Percentiles rank a stretch among this genome's conserved stretches.
phyloP scores from a whole-genome alignment of 2,888 invertebrate genomes.

The Acanthosepion esculentum region DNA sequence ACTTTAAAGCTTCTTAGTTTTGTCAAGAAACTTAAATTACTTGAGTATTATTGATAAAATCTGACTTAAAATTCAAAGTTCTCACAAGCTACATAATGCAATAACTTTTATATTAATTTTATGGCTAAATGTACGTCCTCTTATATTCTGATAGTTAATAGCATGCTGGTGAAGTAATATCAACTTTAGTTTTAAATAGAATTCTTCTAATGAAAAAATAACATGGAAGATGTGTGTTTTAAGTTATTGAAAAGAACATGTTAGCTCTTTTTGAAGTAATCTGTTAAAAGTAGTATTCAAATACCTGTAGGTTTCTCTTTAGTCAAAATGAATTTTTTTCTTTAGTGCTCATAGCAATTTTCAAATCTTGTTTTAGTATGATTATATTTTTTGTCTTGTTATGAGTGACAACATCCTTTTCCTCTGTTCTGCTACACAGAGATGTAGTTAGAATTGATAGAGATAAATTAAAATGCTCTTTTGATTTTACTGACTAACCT shows the following conservation, averaged over 20 bases:
- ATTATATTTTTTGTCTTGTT: conserved; percentile 5
- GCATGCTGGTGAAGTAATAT: too few relatives aligned
- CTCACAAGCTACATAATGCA: neutral
- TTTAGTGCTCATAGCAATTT: neutral
- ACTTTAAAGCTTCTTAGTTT: neutral
- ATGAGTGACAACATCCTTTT: conserved; percentile 37
- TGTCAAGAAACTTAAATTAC: neutral
- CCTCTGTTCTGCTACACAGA: conserved; percentile 44
- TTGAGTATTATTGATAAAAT: neutral
- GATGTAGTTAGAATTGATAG: conserved; percentile 44
- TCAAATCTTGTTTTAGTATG: neutral
- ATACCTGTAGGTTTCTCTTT: too few relatives aligned
- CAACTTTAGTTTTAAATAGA: neutral
- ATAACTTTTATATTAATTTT: neutral
- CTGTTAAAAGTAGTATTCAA: too few relatives aligned
- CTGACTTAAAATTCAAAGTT: neutral
- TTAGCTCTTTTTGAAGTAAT: conserved; percentile 23
- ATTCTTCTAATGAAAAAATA: neutral
- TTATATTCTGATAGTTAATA: neutral
- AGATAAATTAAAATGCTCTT: conserved; percentile 42
- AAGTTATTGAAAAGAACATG: neutral
- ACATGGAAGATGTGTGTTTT: neutral
- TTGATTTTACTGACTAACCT: conserved; percentile 46
- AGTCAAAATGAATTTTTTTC: neutral
- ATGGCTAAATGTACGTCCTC: neutral